Base-by-base conservation (phyloP, 2,797 vertebrate genomes). In the Miichthys miiuy region DNA sequence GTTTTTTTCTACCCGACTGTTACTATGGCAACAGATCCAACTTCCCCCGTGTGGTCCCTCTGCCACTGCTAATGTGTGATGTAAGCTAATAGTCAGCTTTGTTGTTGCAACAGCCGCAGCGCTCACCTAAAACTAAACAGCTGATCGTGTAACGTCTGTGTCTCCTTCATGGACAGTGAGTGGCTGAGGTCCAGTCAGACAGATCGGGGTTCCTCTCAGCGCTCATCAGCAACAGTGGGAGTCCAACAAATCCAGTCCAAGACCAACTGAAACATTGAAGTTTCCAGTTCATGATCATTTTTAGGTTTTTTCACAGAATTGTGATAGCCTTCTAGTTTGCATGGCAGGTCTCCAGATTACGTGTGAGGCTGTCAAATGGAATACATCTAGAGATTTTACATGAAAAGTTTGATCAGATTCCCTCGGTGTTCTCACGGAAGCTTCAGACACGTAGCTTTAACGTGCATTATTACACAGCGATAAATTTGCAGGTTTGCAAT, bases 1-100 rank as follows among this genome's bases (percentile, higher is more conserved):
- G 82, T 42, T 89, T 50, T 50, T 30, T 66, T 69, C 63, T 56
- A 9, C 79, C 61, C 30, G 4, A 14, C 58, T 72, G 90, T 91
- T 88, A 74, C 91, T 64, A 82, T 85, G 76, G 88, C 77, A 91
- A 93, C 89, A 57, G 78, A 82, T 74, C 85, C 88, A 69, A 47
- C 74, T 41, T 38, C 63, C 75, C 68, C 71, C 2, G 23, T 42
- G 52, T 17, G 51, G 78, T 84, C 82, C 80, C 66, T 75, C 58
- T 46, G 82, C 78, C 60, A 77, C 74, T 25, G 57, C 75, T 84
- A 56, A 68, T 67, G 83, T 80, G 86, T 87, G 80, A 80, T 78
- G 78, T 75, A 61, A 73, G 79, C 83, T 78, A 76, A 73, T 54
- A 41, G 60, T 73, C 70, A 66, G 81, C 83, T 73, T 82, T 54